These are phyloP conservation scores for Diadema setosum DNA, from an alignment of 35 echinoderm and acorn worm genomes.

Conservation along the genomic window DNA sequence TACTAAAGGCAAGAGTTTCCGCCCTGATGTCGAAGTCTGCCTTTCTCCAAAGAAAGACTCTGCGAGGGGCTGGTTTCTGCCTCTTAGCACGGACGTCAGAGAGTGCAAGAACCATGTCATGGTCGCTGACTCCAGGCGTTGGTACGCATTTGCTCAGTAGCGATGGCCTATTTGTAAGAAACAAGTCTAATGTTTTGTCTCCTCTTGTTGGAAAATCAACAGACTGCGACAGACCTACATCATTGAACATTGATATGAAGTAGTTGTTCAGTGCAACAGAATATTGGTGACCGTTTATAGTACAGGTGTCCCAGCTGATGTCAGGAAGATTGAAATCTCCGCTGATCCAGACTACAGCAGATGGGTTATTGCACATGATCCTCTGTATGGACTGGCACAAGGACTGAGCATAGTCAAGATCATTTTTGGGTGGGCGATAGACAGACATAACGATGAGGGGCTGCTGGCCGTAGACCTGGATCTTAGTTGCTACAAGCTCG, in stretches of 20 bases:
- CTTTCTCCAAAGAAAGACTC: too few relatives aligned
- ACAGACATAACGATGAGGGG: neutral
- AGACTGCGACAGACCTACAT: conserved; percentile 2
- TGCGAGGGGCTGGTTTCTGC: neutral
- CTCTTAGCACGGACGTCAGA: neutral
- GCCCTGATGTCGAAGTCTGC: neutral
- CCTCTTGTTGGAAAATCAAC: conserved; percentile 41
- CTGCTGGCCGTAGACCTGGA: neutral
- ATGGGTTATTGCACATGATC: neutral
- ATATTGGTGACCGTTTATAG: conserved; percentile 26
- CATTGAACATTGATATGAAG: conserved; percentile 32
- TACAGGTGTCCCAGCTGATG: neutral
- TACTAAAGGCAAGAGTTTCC: neutral
- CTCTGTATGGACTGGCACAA: neutral
- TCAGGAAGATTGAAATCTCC: conserved; percentile 41
- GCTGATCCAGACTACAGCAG: conserved; percentile 37
- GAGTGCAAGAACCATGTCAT: neutral
- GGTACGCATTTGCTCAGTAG: neutral
- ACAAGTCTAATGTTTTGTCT: conserved; percentile 29
- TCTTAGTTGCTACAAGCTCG: conserved; percentile 9
- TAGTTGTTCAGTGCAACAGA: neutral
- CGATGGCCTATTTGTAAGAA: neutral
- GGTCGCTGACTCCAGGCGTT: too few relatives aligned
- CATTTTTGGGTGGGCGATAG: conserved; percentile 14
- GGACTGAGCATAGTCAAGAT: conserved; percentile 1